Conservation (phyloP, 2,888 invertebrate genomes). For the Bibio marci region DNA sequence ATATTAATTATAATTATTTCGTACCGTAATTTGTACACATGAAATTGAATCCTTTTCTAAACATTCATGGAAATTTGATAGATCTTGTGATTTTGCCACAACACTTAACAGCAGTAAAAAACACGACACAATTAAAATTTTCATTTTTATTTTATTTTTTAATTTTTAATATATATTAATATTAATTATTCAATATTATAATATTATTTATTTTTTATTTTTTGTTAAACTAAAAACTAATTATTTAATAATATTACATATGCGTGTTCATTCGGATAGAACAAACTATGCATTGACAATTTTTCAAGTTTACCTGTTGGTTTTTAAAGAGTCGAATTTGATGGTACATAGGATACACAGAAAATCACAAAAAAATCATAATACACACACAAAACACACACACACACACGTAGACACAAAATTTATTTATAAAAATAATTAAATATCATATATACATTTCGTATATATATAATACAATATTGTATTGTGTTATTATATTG, state of each 20-base stretch:
- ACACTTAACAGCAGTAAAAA: slow-evolving; percentile 18
- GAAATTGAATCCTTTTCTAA: slow-evolving; percentile 43
- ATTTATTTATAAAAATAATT: no score
- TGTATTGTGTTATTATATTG: no score
- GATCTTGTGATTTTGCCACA: slow-evolving; percentile 12
- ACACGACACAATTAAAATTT: slow-evolving; percentile 19
- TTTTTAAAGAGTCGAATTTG: slow-evolving; percentile 29
- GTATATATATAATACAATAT: no score
- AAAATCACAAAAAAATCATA: no score
- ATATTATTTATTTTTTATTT: slow-evolving; percentile 5
- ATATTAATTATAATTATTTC: no score
- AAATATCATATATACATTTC: no score
- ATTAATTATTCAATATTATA: slow-evolving; percentile 5
- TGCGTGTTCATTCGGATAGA: slow-evolving; percentile 31
- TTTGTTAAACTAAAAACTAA: neutral
- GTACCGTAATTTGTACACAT: slow-evolving; percentile 40
- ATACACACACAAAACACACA: no score
- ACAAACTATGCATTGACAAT: slow-evolving; percentile 31
- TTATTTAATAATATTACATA: slow-evolving; percentile 6
- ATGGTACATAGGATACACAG: slow-evolving; percentile 11
- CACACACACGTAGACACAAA: no score
- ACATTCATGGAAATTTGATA: slow-evolving; percentile 35
- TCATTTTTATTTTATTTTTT: slow-evolving; percentile 17
- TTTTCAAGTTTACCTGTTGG: slow-evolving; percentile 28
- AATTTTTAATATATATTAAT: slow-evolving; percentile 4